Evolutionary conservation across 2,113 vertebrate species (phyloP), one percentile per base, ranked within the genome.

Genomic region (Hystrix cristata): DNA sequence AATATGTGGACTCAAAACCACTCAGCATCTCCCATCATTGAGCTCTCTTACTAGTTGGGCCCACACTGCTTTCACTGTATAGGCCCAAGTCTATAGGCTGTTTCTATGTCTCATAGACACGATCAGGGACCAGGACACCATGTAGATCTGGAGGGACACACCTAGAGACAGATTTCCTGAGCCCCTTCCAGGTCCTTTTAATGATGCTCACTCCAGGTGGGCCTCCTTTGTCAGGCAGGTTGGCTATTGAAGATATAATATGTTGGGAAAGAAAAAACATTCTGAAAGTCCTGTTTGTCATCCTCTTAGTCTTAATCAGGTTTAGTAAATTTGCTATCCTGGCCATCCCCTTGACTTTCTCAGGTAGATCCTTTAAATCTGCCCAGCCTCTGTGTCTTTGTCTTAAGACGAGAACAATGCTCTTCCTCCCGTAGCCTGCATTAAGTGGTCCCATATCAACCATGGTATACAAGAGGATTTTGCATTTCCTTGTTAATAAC

Each of bases 311-410:
- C 43, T 38, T 89, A 80, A 48, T 83, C 0, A 43, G 57, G 31
- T 76, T 95, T 93, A 87, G 38, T 88, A 95, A 96, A 93, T 86
- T 51, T 86, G 76, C 80, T 91, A 72, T 62, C 64, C 21, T 87
- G 62, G 65, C 76, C 15, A 15, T 38, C 13, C 10, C 81, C 82
- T 67, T 60, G 90, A 85, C 55, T 86, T 81, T 59, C 84, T 86
- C 4, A 55, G 60, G 7, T 43, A 55, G 67, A 76, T 74, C 62
- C 67, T 88, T 88, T 64, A 79, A 88, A 84, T 80, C 60, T 76
- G 25, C 27, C 31, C 21, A 72, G 71, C 2, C 19, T 83, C 64
- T 88, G 13, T 84, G 72, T 79, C 62, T 90, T 86, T 92, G 53
- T 62, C 64, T 93, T 69, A 53, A 90, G 23, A 85, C 67, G 27